Percentiles rank a stretch among this genome's conserved stretches.
Evolutionary conservation across 2,113 vertebrate genomes (phyloP).

Genomic region (Gorilla gorilla): DNA sequence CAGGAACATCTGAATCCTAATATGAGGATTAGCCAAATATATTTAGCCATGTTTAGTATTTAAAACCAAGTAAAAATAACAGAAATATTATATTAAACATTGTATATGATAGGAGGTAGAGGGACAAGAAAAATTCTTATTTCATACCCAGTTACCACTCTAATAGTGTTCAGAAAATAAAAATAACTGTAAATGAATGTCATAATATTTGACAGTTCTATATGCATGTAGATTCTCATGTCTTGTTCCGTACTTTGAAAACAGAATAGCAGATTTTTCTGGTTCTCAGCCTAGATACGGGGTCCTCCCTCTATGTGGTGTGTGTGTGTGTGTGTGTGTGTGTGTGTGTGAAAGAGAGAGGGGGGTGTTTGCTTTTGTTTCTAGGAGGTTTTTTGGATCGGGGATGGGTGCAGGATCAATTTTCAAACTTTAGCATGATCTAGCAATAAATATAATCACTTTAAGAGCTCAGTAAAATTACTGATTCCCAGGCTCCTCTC

Average conservation of each 20-base stretch:
- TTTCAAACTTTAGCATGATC: constrained; percentile 15
- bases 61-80: neutral
- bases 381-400: neutral
- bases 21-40: neutral
- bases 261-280: neutral
- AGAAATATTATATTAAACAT: neutral
- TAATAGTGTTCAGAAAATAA: neutral
- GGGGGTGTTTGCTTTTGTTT: neutral
- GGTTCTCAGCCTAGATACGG: neutral
- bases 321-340: neutral
- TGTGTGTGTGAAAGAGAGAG: too few relatives aligned
- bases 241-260: neutral
- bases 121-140: neutral
- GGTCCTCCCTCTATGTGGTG: neutral
- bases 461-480: constrained; percentile 2
- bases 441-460: neutral
- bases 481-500: neutral
- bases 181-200: neutral
- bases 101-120: neutral
- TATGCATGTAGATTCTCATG: neutral
- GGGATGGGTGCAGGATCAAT: neutral
- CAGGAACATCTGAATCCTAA: neutral
- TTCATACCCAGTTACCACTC: neutral
- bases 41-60: neutral
- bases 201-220: neutral